Evolutionary conservation across 2,113 vertebrate species (phyloP).

Genomic region (Aix galericulata): DNA sequence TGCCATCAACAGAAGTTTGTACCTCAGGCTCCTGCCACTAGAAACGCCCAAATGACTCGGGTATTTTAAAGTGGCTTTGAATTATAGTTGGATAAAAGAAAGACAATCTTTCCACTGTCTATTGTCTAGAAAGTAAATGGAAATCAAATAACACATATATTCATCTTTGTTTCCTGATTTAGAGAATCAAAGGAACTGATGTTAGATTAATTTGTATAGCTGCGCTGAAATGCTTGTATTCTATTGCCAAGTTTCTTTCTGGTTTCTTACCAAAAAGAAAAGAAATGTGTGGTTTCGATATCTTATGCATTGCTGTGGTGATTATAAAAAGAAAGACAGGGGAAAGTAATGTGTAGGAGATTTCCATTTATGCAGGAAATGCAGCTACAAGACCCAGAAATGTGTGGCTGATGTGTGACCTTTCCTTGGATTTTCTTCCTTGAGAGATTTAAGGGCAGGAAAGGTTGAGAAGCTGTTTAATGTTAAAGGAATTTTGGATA

Average conservation of each 20-base stretch:
- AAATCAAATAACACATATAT: constrained; percentile 3
- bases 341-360: constrained; percentile 17
- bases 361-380: constrained; percentile 62
- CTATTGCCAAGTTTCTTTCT: constrained; percentile 47
- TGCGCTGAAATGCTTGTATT: background rate
- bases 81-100: constrained; percentile 8
- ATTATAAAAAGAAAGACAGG: background rate
- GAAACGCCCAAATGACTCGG: background rate
- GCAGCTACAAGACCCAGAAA: constrained; percentile 60
- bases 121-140: constrained; percentile 19
- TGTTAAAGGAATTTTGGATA: constrained; percentile 73
- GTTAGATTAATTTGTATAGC: constrained; percentile 46
- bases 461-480: constrained; percentile 61
- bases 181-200: constrained; percentile 36
- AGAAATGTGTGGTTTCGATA: background rate
- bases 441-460: constrained; percentile 66
- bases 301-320: constrained; percentile 25
- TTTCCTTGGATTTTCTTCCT: constrained; percentile 68
- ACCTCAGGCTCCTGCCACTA: background rate
- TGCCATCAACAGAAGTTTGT: background rate
- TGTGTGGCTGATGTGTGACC: constrained; percentile 68
- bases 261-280: constrained; percentile 8
- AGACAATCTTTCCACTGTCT: background rate
- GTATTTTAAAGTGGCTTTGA: constrained; percentile 22
- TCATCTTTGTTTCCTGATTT: constrained; percentile 33